These are phyloP conservation scores for Phalacrocorax carbo DNA, from an alignment of 2,113 vertebrate genomes.

Conservation along the genomic window DNA sequence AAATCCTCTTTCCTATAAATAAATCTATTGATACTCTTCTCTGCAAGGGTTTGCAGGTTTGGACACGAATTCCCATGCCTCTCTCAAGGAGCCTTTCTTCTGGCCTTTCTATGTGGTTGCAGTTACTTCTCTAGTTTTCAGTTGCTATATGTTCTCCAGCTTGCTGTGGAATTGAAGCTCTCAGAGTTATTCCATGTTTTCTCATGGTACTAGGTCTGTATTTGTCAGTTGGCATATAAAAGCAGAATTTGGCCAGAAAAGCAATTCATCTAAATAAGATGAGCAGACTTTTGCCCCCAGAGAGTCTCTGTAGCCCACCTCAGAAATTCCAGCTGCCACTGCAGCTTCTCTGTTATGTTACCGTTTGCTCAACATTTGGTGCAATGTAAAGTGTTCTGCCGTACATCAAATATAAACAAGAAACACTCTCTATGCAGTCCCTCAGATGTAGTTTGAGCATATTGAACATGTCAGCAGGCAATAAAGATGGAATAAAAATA, in stretches of 20 bases:
- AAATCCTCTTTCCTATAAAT: neutral
- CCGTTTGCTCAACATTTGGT: constrained; percentile 71
- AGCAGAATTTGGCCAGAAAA: constrained; percentile 61
- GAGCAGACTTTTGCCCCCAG: constrained; percentile 65
- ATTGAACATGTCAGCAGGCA: constrained; percentile 70
- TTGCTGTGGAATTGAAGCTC: neutral
- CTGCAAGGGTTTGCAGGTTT: neutral
- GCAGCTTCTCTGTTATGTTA: constrained; percentile 65
- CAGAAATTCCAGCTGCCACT: constrained; percentile 68
- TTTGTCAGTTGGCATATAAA: constrained; percentile 54
- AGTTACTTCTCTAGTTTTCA: neutral
- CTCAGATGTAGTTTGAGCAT: constrained; percentile 68
- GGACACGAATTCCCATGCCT: neutral
- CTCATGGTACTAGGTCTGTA: constrained; percentile 59
- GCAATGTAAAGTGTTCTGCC: constrained; percentile 71
- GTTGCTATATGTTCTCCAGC: constrained; percentile 1
- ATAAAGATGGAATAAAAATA: constrained; percentile 72
- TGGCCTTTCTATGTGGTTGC: neutral
- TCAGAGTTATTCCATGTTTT: constrained; percentile 55
- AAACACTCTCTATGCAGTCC: constrained; percentile 69
- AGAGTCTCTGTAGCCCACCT: constrained; percentile 66
- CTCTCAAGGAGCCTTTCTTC: neutral
- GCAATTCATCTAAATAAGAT: constrained; percentile 65
- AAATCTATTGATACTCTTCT: neutral
- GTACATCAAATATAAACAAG: constrained; percentile 70